Evolutionary conservation across 2,888 invertebrate species (phyloP).

Genomic region (Melitaea athalia): DNA sequence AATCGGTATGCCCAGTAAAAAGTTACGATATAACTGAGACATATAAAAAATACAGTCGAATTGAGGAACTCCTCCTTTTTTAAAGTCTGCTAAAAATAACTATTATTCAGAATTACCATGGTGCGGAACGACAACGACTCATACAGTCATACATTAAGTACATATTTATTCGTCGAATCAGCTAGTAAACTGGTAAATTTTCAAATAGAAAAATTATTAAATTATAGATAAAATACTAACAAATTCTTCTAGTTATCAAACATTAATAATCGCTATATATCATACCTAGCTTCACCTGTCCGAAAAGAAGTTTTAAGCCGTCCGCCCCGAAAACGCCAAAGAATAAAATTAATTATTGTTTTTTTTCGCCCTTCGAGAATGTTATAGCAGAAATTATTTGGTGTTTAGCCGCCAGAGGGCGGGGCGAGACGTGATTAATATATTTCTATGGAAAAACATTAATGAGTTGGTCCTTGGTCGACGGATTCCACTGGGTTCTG

Average conservation of each 20-base stretch:
- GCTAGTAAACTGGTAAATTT: background rate
- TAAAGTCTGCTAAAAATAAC: too few relatives aligned
- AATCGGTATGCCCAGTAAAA: too few relatives aligned
- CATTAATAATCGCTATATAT: conserved; percentile 58
- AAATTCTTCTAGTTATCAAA: conserved; percentile 47
- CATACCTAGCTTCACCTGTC: conserved; percentile 68
- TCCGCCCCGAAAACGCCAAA: conserved; percentile 67
- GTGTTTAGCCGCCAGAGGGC: conserved; percentile 78
- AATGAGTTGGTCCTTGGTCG: conserved; percentile 63
- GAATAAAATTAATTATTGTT: conserved; percentile 76
- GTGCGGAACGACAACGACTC: background rate
- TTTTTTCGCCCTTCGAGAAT: conserved; percentile 63
- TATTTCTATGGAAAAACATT: conserved; percentile 76
- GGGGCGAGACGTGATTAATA: conserved; percentile 75
- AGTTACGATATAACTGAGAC: too few relatives aligned
- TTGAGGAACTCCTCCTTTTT: too few relatives aligned
- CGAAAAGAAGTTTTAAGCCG: conserved; percentile 48
- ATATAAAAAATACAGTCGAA: too few relatives aligned
- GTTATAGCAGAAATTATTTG: conserved; percentile 79
- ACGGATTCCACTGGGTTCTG: conserved; percentile 45
- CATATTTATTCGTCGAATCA: too few relatives aligned
- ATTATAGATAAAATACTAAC: conserved; percentile 46
- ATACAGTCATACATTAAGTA: too few relatives aligned
- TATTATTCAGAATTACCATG: too few relatives aligned
- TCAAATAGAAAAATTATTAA: conserved; percentile 21